Conservation (phyloP, 92 coral and sea anemone genomes). For the Zoanthus solanderi region DNA sequence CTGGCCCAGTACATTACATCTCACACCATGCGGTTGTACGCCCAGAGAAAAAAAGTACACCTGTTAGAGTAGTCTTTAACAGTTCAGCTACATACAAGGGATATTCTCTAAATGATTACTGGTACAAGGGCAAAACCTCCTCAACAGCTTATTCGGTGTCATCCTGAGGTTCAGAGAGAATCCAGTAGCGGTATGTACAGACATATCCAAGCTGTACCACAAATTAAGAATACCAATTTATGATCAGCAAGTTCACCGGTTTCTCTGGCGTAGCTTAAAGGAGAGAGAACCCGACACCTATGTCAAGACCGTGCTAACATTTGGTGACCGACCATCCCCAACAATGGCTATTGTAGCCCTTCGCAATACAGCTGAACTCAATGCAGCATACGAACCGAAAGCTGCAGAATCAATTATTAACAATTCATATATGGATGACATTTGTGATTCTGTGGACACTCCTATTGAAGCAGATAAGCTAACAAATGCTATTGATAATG, state of each 20-base stretch:
- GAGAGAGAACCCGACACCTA: slow-evolving; percentile 35
- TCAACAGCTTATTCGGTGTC: slow-evolving; percentile 59
- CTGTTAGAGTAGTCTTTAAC: slow-evolving; percentile 62
- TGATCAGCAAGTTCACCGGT: slow-evolving; percentile 60
- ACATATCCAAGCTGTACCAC: slow-evolving; percentile 61
- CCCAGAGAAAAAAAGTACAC: slow-evolving; percentile 64
- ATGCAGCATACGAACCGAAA: slow-evolving; percentile 36
- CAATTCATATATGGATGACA: slow-evolving; percentile 61
- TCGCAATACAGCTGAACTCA: slow-evolving; percentile 52
- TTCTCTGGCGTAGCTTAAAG: slow-evolving; percentile 42
- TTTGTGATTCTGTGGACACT: slow-evolving; percentile 48
- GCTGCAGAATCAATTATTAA: slow-evolving; percentile 53
- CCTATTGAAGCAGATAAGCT: slow-evolving; percentile 26
- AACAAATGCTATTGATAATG: slow-evolving; percentile 40
- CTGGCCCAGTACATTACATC: slow-evolving; percentile 46
- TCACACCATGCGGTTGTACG: slow-evolving; percentile 60
- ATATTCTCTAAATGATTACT: slow-evolving; percentile 64
- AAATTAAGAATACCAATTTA: slow-evolving; percentile 34
- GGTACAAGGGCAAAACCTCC: slow-evolving; percentile 63
- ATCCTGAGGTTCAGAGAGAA: slow-evolving; percentile 61
- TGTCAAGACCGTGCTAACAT: slow-evolving; percentile 44
- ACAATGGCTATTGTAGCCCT: slow-evolving; percentile 45
- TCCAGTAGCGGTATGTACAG: slow-evolving; percentile 55
- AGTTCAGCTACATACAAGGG: slow-evolving; percentile 63
- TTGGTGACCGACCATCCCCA: slow-evolving; percentile 60